These are phyloP conservation scores for Orchesellides sinensis DNA, from an alignment of 2,888 invertebrate species.

Conservation along the genomic window DNA sequence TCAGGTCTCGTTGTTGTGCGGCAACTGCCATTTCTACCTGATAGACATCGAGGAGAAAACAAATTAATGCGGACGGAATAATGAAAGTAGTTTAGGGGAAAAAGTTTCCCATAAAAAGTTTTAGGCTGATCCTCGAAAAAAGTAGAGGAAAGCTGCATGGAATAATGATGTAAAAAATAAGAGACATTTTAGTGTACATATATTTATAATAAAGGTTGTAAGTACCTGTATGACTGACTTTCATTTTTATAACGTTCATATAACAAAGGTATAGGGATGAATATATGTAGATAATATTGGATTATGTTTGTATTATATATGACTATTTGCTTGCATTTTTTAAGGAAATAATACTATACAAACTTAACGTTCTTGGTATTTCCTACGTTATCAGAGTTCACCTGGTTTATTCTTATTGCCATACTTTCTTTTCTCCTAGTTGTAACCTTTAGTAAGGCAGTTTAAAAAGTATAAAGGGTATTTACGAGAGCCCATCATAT, in stretches of 20 bases:
- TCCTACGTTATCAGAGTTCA: too few relatives aligned
- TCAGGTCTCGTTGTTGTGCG: constrained; percentile 32
- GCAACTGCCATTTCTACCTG: constrained; percentile 37
- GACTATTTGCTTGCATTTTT: too few relatives aligned
- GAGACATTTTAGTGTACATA: neutral
- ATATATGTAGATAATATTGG: too few relatives aligned
- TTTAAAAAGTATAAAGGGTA: constrained; percentile 4
- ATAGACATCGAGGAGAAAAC: constrained; percentile 53
- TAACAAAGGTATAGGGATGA: too few relatives aligned
- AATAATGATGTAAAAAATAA: constrained; percentile 57
- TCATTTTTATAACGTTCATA: too few relatives aligned
- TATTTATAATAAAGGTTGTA: constrained; percentile 1
- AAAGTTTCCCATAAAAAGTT: constrained; percentile 46
- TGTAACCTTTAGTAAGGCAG: neutral
- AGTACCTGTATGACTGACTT: too few relatives aligned
- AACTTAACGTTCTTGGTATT: too few relatives aligned
- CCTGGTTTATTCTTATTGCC: too few relatives aligned
- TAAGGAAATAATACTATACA: too few relatives aligned
- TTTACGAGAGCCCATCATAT: neutral
- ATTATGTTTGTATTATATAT: too few relatives aligned
- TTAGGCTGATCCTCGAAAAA: constrained; percentile 52
- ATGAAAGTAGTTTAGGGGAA: constrained; percentile 50
- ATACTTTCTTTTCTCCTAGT: neutral
- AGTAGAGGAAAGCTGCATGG: constrained; percentile 47
- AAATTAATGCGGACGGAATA: constrained; percentile 59